Base-by-base conservation (phyloP, 2,113 vertebrate genomes). In the Platanista minor region DNA sequence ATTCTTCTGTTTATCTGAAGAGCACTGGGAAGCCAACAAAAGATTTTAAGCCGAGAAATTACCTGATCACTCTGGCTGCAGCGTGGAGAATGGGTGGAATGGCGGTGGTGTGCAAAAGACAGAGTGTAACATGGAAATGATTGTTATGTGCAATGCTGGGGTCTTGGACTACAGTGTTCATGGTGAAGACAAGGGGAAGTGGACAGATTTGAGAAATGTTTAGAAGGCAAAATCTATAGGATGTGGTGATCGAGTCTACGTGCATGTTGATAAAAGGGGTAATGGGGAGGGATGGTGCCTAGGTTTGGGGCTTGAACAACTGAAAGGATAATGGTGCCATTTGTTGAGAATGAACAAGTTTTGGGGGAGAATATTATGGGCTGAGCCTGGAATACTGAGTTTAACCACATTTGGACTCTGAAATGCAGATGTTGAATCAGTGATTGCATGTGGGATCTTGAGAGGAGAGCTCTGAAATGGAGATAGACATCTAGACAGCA, bases 1-100 rank as follows among this genome's bases (percentile, higher is more conserved):
- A 69, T 43, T 80, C 87, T 86, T 83, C 31, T 27, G 71, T 94
- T 75, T 75, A 57, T 57, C 81, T 85, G 95, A 95, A 94, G 71
- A 90, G 27, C 62, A 39, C 61, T 90, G 4, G 23, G 49, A 91
- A 87, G 67, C 39, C 69, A 41, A 41, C 18, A 13, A 59, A 94
- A 90, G n/a, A 83, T 46, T 87, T 80, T 80, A 94, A 90, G 49
- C 25, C 66, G 31, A 84, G 17, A 17, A 90, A 90, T 75, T 49
- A 59, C 36, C 31, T 69, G 54, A 69, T 41, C 10, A 8, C 33
- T 85, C 52, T 72, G 72, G 33, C 72, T 82, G 4, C 31, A 61
- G n/a, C 10, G 2, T 52, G 36, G 77, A 39, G 72, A 87, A 59
- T 36, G 43, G 39, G 8, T 52, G 7, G 46, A 12, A 17, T 43